These are phyloP conservation scores for Odontamblyopus lacepedii DNA, from an alignment of 2,797 vertebrate genomes.

Conservation along the genomic window DNA sequence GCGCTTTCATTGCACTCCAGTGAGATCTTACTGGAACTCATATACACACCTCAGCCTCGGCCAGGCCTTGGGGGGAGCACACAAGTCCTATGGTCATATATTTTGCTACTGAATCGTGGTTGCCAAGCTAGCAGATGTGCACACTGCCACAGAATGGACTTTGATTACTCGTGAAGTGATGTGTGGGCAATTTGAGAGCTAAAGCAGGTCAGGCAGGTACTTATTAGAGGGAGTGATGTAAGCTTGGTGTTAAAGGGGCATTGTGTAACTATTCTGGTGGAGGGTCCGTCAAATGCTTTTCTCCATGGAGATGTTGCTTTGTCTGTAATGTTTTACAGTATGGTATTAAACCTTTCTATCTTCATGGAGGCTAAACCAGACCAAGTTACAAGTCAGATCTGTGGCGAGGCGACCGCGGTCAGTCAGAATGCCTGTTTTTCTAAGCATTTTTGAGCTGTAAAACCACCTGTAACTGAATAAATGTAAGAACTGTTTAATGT, in stretches of 20 bases:
- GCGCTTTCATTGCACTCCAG: constrained; percentile 73
- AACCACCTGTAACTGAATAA: too few species aligned
- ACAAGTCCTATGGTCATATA: constrained; percentile 15
- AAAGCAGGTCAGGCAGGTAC: constrained; percentile 40
- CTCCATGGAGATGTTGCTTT: too few species aligned
- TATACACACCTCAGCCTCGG: constrained; percentile 33
- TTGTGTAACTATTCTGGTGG: too few species aligned
- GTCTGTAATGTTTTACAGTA: too few species aligned
- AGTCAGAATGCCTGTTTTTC: too few species aligned
- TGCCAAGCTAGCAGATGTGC: constrained; percentile 9
- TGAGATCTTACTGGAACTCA: constrained; percentile 48
- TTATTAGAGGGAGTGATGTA: background rate
- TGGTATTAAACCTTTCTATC: too few species aligned
- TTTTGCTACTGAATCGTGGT: constrained; percentile 11
- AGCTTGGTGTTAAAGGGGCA: background rate
- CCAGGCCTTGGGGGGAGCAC: constrained; percentile 38
- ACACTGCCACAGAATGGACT: constrained; percentile 28
- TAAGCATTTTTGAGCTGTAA: too few species aligned
- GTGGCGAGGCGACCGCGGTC: too few species aligned
- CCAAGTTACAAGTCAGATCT: too few species aligned
- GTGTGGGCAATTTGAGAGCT: constrained; percentile 38
- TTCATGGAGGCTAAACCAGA: too few species aligned
- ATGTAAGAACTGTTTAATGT: too few species aligned
- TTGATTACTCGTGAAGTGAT: constrained; percentile 45
- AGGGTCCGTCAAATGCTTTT: too few species aligned